phyloP scores from a whole-genome alignment of 2,888 invertebrate species.

The Chesias legatella region DNA sequence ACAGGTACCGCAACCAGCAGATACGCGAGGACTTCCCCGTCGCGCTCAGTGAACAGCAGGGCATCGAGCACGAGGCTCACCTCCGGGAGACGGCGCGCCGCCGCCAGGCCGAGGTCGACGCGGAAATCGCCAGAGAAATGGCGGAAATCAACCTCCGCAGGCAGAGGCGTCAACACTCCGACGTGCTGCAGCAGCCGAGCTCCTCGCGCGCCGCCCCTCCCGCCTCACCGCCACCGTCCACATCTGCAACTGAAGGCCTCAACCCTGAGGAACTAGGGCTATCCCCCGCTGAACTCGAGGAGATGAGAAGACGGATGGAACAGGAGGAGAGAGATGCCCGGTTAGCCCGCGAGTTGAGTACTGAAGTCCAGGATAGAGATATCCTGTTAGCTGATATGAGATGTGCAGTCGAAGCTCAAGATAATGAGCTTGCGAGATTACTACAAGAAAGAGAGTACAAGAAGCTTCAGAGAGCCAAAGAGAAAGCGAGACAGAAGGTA shows the following conservation, averaged over 20 bases:
- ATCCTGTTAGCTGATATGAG: conserved; percentile 67
- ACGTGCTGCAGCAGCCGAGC: conserved; percentile 54
- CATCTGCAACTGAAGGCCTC: conserved; percentile 33
- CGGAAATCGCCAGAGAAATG: conserved; percentile 71
- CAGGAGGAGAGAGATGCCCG: conserved; percentile 70
- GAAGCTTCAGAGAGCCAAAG: conserved; percentile 70
- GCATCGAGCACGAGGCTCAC: conserved; percentile 63
- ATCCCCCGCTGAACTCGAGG: conserved; percentile 61
- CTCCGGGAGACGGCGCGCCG: conserved; percentile 57
- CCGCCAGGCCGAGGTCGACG: conserved; percentile 70
- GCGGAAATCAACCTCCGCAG: conserved; percentile 69
- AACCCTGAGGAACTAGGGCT: conserved; percentile 65
- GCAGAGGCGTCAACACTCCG: conserved; percentile 55
- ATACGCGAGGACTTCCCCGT: conserved; percentile 75
- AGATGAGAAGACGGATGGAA: conserved; percentile 61
- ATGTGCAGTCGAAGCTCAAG: conserved; percentile 74
- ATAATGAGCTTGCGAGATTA: conserved; percentile 65
- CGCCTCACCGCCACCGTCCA: conserved; percentile 26
- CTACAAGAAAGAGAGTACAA: conserved; percentile 73
- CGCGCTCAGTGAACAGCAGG: conserved; percentile 66
- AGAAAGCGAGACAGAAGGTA: conserved; percentile 70
- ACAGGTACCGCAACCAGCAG: conserved; percentile 71
- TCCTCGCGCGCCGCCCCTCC: conserved; percentile 53
- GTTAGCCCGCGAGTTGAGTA: conserved; percentile 62
- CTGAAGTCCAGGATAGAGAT: conserved; percentile 60